These are phyloP conservation scores for Ruditapes philippinarum DNA, from an alignment of 1,140 invertebrate species.

Conservation along the genomic window DNA sequence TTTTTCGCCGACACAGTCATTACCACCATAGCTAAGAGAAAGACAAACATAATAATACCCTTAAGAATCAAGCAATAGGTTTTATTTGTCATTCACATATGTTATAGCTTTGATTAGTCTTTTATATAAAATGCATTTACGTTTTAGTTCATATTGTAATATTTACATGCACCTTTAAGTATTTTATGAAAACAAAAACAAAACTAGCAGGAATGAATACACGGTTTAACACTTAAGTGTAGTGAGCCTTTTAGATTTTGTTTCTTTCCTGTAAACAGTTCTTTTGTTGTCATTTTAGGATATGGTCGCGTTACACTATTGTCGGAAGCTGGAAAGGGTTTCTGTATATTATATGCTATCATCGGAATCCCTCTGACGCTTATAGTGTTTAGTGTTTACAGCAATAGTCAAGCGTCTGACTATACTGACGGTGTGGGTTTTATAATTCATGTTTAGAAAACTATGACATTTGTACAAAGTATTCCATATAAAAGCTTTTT, in stretches of 20 bases:
- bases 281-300: conserved; percentile 88
- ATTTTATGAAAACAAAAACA: too few species aligned
- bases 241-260: too few species aligned
- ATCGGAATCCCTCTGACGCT: conserved; percentile 93
- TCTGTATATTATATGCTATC: conserved; percentile 94
- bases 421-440: conserved; percentile 88
- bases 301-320: conserved; percentile 95
- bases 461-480: conserved; percentile 85
- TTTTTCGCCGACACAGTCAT: conserved; percentile 97
- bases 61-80: not conserved
- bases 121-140: not conserved
- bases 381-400: conserved; percentile 92
- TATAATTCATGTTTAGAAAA: conserved; percentile 82
- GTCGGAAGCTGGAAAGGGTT: conserved; percentile 93
- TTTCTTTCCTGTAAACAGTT: too few species aligned
- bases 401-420: conserved; percentile 94
- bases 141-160: not conserved
- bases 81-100: not conserved
- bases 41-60: too few species aligned
- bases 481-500: conserved; percentile 92
- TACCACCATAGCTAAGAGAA: conserved; percentile 95
- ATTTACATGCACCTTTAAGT: too few species aligned
- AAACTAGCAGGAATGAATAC: too few species aligned
- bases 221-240: too few species aligned
- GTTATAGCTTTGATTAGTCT: not conserved